Evolutionary conservation across 2,113 vertebrate genomes (phyloP).

Genomic region (Oncorhynchus keta): DNA sequence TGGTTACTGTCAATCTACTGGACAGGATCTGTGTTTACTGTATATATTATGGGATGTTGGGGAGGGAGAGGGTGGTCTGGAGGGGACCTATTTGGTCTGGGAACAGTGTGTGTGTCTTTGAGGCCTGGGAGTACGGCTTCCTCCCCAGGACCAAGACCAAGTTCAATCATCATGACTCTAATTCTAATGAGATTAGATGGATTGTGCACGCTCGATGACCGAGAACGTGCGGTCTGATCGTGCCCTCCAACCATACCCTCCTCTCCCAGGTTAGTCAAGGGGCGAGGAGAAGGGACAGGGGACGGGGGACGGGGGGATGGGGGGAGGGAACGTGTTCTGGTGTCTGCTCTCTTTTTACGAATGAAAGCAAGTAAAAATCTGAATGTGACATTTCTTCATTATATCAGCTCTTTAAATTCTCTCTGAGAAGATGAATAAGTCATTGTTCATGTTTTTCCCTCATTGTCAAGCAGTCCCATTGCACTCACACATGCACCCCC

Average conservation of each 20-base stretch:
- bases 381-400: background rate
- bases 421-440: background rate
- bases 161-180: background rate
- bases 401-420: no score
- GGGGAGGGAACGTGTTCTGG: no score
- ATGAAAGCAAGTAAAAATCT: background rate
- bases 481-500: background rate
- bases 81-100: conserved; percentile 5
- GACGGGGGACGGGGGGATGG: background rate
- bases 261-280: conserved; percentile 10
- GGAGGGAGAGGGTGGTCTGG: background rate
- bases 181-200: conserved; percentile 1
- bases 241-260: no score
- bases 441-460: background rate
- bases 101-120: background rate
- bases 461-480: background rate
- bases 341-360: no score
- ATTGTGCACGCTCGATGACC: no score
- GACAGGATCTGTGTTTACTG: background rate
- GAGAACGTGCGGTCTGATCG: no score
- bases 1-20: background rate
- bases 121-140: background rate
- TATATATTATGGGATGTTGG: conserved; percentile 8
- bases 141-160: background rate
- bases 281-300: conserved; percentile 20